Percentiles rank a stretch among this genome's conserved stretches.
These are phyloP conservation scores for Notolabrus celidotus DNA, from an alignment of 2,797 vertebrate genomes.

Conservation along the genomic window DNA sequence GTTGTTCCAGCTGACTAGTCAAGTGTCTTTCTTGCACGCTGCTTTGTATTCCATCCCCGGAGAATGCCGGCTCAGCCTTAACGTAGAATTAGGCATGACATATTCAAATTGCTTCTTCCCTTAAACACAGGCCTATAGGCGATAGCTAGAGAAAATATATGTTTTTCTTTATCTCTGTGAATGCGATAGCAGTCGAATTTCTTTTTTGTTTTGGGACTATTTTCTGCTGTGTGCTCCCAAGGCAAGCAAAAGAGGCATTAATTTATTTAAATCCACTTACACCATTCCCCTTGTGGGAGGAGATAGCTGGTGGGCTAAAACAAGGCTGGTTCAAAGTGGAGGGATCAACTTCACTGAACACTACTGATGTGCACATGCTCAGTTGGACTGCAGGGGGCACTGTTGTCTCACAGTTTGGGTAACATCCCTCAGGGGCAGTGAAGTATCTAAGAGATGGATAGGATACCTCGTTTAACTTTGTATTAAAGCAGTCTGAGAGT, in stretches of 20 bases:
- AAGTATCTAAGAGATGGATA: constrained; percentile 43
- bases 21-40: constrained; percentile 60
- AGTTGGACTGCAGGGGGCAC: constrained; percentile 70
- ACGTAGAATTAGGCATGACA: constrained; percentile 68
- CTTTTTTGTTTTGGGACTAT: constrained; percentile 45
- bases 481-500: constrained; percentile 38
- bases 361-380: background rate
- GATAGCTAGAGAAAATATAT: constrained; percentile 32
- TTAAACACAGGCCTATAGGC: constrained; percentile 58
- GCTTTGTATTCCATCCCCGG: constrained; percentile 72
- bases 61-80: constrained; percentile 65
- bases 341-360: constrained; percentile 36
- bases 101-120: constrained; percentile 62
- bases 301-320: constrained; percentile 64
- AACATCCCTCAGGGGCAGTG: background rate
- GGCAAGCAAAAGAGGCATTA: constrained; percentile 66
- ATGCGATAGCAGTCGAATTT: constrained; percentile 23
- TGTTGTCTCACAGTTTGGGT: constrained; percentile 63
- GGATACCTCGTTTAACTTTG: constrained; percentile 52
- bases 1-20: constrained; percentile 76
- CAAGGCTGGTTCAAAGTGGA: constrained; percentile 55
- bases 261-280: constrained; percentile 84
- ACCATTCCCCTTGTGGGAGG: constrained; percentile 72
- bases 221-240: constrained; percentile 52
- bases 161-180: constrained; percentile 65